A percentile compares a stretch with the other conserved stretches of the same genome.
These are phyloP conservation scores for Anticlea derivata DNA, from an alignment of 2,888 invertebrate genomes.

Conservation along the genomic window DNA sequence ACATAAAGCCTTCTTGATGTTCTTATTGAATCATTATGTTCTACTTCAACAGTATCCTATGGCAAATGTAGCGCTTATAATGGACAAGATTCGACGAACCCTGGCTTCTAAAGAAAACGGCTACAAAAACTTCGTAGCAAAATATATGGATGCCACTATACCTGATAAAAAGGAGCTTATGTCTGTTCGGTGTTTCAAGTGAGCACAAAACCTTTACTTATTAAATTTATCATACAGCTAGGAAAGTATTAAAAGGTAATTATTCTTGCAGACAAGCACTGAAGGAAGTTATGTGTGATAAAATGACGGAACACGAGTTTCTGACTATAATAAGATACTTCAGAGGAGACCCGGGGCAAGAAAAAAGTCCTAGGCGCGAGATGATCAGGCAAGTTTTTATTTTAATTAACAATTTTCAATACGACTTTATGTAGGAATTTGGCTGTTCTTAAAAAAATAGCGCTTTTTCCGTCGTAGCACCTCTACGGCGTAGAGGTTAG, in stretches of 20 bases:
- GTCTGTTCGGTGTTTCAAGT: constrained; percentile 75
- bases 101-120: constrained; percentile 84
- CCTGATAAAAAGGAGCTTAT: constrained; percentile 70
- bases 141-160: constrained; percentile 82
- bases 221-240: too few species aligned
- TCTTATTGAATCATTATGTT: constrained; percentile 5
- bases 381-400: constrained; percentile 62
- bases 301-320: constrained; percentile 92
- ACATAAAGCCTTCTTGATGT: too few species aligned
- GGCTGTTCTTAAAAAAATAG: too few species aligned
- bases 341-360: constrained; percentile 83
- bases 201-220: constrained; percentile 32
- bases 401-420: neutral
- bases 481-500: too few species aligned
- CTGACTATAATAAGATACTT: constrained; percentile 89
- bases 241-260: neutral
- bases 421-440: too few species aligned
- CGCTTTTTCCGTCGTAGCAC: neutral
- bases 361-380: constrained; percentile 67
- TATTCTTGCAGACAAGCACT: constrained; percentile 82
- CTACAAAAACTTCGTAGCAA: constrained; percentile 90
- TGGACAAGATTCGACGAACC: constrained; percentile 89
- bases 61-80: constrained; percentile 88
- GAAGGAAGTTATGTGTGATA: constrained; percentile 86
- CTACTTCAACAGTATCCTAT: constrained; percentile 87